Evolutionary conservation across 2,888 invertebrate species (phyloP).

Genomic region (Tetrapedia diversipes): DNA sequence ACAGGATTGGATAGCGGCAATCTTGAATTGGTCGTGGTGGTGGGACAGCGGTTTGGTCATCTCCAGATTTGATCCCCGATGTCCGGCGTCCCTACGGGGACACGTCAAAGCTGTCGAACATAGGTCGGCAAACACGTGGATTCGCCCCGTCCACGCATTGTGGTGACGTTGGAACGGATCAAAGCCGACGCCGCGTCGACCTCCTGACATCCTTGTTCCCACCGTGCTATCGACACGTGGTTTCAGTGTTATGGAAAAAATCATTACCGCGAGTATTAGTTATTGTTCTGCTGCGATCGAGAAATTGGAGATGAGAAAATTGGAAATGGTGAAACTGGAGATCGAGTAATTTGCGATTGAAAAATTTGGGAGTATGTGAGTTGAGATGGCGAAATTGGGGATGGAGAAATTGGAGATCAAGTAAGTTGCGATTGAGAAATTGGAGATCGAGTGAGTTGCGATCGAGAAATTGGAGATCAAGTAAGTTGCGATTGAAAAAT

Average conservation of each 20-base stretch:
- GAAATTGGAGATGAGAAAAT: not conserved
- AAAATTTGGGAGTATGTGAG: too few species aligned
- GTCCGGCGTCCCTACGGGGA: conserved; percentile 59
- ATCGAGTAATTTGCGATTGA: too few species aligned
- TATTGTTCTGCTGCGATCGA: too few species aligned
- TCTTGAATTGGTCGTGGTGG: conserved; percentile 63
- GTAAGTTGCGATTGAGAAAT: too few species aligned
- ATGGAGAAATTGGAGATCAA: too few species aligned
- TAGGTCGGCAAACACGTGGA: conserved; percentile 69
- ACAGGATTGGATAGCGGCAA: conserved; percentile 59
- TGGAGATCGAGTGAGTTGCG: too few species aligned
- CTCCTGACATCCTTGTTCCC: conserved; percentile 43
- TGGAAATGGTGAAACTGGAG: too few species aligned
- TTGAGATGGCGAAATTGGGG: too few species aligned
- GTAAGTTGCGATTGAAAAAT: too few species aligned
- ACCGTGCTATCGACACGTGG: too few species aligned
- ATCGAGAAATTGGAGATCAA: too few species aligned
- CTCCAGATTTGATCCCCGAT: conserved; percentile 68
- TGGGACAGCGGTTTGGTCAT: conserved; percentile 69
- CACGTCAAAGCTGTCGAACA: conserved; percentile 71
- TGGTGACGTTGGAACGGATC: conserved; percentile 63
- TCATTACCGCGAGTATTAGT: not conserved
- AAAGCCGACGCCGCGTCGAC: conserved; percentile 55
- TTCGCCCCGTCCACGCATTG: conserved; percentile 65
- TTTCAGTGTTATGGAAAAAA: not conserved